Percentiles rank a stretch among this genome's conserved stretches.
Conservation (phyloP, 2,888 invertebrate species). For the Campaea margaritaria region DNA sequence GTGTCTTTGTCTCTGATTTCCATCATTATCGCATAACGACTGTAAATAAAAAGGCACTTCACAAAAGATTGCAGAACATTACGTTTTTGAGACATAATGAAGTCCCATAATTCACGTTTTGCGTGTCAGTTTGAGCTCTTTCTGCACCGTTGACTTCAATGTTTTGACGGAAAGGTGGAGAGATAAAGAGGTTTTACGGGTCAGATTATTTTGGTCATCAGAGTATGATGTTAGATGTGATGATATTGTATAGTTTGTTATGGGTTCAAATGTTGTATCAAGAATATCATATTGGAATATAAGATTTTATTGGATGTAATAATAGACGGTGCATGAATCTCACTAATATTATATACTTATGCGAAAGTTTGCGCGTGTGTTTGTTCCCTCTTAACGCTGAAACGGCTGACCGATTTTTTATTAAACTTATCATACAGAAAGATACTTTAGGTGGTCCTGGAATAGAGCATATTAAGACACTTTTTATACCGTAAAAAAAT, state of each 20-base stretch:
- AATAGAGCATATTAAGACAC: too few species aligned
- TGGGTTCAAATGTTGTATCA: background rate
- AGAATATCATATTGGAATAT: too few species aligned
- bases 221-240: conserved; percentile 39
- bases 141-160: conserved; percentile 1
- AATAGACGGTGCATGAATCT: too few species aligned
- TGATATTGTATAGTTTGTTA: conserved; percentile 48
- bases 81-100: conserved; percentile 61
- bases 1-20: conserved; percentile 11
- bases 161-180: background rate
- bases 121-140: conserved; percentile 62
- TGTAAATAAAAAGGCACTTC: conserved; percentile 49
- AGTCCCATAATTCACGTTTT: conserved; percentile 73
- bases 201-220: conserved; percentile 8
- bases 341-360: too few species aligned
- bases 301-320: too few species aligned
- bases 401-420: too few species aligned
- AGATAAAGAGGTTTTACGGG: background rate
- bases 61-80: conserved; percentile 56
- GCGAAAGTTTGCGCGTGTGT: too few species aligned
- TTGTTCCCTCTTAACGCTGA: too few species aligned
- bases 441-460: too few species aligned
- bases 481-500: too few species aligned
- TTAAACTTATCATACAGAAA: too few species aligned
- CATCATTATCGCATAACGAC: conserved; percentile 28